phyloP scores from a whole-genome alignment of 2,113 vertebrate genomes.

The Prochilodus magdalenae region DNA sequence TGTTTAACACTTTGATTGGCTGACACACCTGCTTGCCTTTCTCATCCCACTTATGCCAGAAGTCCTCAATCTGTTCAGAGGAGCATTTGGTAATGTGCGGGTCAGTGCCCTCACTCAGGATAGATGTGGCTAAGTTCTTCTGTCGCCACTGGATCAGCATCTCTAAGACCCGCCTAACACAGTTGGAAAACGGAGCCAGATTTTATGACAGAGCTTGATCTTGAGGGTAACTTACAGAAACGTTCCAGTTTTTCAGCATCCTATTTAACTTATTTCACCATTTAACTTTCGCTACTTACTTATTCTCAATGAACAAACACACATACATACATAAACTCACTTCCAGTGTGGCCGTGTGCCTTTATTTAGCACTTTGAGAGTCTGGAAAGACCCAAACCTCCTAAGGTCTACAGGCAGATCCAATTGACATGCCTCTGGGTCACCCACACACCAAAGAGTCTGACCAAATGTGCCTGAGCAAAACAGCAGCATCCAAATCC shows the following conservation, averaged over 20 bases:
- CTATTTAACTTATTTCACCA: background rate
- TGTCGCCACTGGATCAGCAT: background rate
- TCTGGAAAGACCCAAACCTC: conserved; percentile 13
- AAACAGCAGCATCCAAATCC: background rate
- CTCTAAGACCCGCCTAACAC: conserved; percentile 26
- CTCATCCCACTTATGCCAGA: conserved; percentile 38
- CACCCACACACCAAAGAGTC: conserved; percentile 24
- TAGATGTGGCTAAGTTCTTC: background rate
- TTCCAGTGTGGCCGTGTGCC: conserved; percentile 50
- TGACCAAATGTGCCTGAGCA: conserved; percentile 46
- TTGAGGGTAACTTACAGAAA: too few species aligned
- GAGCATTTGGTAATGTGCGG: conserved; percentile 28
- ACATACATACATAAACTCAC: conserved; percentile 30
- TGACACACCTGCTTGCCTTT: conserved; percentile 35
- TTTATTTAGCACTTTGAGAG: conserved; percentile 2
- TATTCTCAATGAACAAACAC: background rate
- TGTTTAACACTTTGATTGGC: background rate
- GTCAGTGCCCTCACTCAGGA: background rate
- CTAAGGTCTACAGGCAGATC: conserved; percentile 29
- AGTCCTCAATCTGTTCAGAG: conserved; percentile 36
- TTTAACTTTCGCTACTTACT: background rate
- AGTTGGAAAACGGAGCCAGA: background rate
- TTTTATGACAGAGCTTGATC: too few species aligned
- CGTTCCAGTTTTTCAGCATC: too few species aligned
- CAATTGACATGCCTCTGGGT: background rate